Evolutionary conservation across 2,113 vertebrate genomes (phyloP).

Genomic region (Vireo altiloquus): DNA sequence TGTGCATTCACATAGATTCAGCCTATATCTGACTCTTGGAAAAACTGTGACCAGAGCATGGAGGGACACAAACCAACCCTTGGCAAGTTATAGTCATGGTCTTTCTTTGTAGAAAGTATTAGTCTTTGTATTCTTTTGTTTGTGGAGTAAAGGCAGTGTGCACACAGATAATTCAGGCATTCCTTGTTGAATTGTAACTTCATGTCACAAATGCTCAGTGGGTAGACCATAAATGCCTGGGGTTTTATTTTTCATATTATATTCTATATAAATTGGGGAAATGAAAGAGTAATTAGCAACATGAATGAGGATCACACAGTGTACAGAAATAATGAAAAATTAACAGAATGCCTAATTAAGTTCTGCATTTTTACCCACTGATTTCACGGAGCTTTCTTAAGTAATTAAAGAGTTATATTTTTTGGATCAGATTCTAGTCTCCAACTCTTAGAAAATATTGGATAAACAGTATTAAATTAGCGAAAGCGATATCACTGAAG

Average conservation of each 20-base stretch:
- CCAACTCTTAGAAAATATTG: background rate
- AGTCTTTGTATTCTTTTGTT: background rate
- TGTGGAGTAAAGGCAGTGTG: background rate
- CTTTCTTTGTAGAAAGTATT: no score
- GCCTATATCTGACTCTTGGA: background rate
- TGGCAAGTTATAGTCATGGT: background rate
- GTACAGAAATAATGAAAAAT: background rate
- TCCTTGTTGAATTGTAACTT: background rate
- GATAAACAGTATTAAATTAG: background rate
- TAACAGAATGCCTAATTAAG: background rate
- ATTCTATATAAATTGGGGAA: background rate
- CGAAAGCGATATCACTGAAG: background rate
- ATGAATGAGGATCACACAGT: background rate
- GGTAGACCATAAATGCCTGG: background rate
- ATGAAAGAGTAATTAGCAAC: background rate
- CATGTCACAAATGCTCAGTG: background rate
- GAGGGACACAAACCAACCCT: background rate
- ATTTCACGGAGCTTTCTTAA: background rate
- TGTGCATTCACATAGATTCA: background rate
- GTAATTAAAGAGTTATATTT: background rate
- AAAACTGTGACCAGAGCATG: background rate
- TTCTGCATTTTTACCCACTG: background rate
- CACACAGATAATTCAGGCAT: background rate
- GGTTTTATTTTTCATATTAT: background rate
- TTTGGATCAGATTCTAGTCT: background rate